A percentile compares a stretch with the other conserved stretches of the same genome.
phyloP scores from a whole-genome alignment of 2,888 invertebrate species.

The Athalia circularis region DNA sequence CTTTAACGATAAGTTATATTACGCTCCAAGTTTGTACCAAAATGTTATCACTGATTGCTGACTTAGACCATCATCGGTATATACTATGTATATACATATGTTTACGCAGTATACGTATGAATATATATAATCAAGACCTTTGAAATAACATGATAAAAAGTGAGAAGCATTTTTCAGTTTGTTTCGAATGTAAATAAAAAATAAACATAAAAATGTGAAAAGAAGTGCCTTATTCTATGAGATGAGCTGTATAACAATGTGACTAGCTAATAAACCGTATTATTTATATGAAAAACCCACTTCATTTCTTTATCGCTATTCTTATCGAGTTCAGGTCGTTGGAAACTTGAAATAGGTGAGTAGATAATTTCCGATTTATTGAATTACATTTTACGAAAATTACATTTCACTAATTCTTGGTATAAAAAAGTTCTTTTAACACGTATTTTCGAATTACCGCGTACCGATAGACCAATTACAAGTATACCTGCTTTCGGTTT shows the following conservation, averaged over 20 bases:
- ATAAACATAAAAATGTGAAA: constrained; percentile 55
- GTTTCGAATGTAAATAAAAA: constrained; percentile 64
- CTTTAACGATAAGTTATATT: constrained; percentile 30
- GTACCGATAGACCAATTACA: too few relatives aligned
- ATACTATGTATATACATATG: background rate
- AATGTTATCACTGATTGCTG: constrained; percentile 26
- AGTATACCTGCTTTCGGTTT: too few relatives aligned
- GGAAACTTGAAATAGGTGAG: background rate
- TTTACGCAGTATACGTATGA: background rate
- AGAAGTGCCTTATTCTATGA: constrained; percentile 62
- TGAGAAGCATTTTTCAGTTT: constrained; percentile 46
- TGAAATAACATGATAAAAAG: constrained; percentile 2
- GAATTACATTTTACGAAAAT: too few relatives aligned
- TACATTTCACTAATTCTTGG: too few relatives aligned
- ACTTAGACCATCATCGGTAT: background rate
- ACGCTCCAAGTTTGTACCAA: constrained; percentile 13
- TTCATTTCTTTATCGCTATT: constrained; percentile 14
- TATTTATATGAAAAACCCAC: constrained; percentile 65
- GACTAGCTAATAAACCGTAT: constrained; percentile 69
- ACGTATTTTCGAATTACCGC: too few relatives aligned
- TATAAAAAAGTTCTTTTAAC: too few relatives aligned
- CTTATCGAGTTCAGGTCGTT: background rate
- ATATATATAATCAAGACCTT: background rate
- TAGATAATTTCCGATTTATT: background rate
- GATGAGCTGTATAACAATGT: constrained; percentile 61